These are phyloP conservation scores for Crocallis elinguaria DNA, from an alignment of 2,888 invertebrate species.

Conservation along the genomic window DNA sequence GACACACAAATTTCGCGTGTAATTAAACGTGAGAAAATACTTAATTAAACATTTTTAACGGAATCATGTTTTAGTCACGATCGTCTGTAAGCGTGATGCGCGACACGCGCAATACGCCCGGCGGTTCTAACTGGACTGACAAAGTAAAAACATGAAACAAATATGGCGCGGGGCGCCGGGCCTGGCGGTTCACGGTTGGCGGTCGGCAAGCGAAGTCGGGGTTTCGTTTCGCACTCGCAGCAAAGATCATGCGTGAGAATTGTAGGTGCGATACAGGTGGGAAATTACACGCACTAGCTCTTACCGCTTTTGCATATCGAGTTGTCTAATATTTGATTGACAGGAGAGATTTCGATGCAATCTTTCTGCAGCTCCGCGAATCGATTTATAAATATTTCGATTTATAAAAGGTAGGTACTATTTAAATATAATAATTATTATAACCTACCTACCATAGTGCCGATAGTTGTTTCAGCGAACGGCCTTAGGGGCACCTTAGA, in stretches of 20 bases:
- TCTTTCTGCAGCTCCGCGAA: no score
- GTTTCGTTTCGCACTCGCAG: no score
- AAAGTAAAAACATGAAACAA: slow-evolving; percentile 52
- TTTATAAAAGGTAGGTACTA: no score
- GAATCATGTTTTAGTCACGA: slow-evolving; percentile 59
- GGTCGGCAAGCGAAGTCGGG: neutral
- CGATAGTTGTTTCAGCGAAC: no score
- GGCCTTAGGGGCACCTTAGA: no score
- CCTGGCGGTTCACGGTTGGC: neutral
- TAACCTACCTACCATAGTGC: no score
- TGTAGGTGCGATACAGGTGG: neutral
- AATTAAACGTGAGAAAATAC: slow-evolving; percentile 39
- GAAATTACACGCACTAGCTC: neutral
- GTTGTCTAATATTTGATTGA: neutral
- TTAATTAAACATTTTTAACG: slow-evolving; percentile 46
- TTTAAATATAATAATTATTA: no score
- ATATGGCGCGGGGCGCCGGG: slow-evolving; percentile 39
- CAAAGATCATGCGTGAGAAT: slow-evolving; percentile 16
- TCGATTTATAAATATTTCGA: no score
- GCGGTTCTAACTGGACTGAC: slow-evolving; percentile 70
- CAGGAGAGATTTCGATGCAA: neutral
- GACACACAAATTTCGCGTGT: slow-evolving; percentile 39
- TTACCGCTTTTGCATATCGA: neutral
- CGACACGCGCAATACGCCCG: slow-evolving; percentile 48
- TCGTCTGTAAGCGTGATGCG: slow-evolving; percentile 46